phyloP scores from a whole-genome alignment of 2,797 vertebrate species.

The Atherinosoma microstoma region DNA sequence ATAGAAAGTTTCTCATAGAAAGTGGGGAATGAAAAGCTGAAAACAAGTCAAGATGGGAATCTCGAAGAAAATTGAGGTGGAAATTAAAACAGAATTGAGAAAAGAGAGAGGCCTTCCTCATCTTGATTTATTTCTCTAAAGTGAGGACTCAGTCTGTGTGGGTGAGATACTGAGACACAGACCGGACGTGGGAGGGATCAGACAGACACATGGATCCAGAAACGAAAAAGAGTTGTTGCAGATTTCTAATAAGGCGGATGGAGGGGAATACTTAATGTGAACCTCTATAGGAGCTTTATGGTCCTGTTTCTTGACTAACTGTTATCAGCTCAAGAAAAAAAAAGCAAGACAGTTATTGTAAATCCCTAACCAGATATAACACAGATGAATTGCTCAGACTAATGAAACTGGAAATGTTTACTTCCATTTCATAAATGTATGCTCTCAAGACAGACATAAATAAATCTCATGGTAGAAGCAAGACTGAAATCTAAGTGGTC shows the following conservation, averaged over 20 bases:
- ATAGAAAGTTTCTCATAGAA: constrained; percentile 9
- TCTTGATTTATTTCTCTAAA: constrained; percentile 23
- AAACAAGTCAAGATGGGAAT: constrained; percentile 13
- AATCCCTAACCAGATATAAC: constrained; percentile 41
- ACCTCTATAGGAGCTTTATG: constrained; percentile 32
- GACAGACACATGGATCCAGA: constrained; percentile 56
- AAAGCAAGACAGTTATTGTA: constrained; percentile 44
- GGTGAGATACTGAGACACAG: constrained; percentile 52
- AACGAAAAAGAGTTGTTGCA: constrained; percentile 25
- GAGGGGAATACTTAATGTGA: constrained; percentile 26
- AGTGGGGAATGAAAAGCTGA: constrained; percentile 8
- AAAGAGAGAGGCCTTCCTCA: constrained; percentile 11
- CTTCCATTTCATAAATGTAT: constrained; percentile 28
- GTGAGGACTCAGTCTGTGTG: constrained; percentile 52
- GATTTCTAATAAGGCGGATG: constrained; percentile 49
- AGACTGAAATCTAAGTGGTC: background rate
- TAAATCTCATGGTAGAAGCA: constrained; percentile 18
- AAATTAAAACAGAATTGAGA: constrained; percentile 6
- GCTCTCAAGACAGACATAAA: constrained; percentile 14
- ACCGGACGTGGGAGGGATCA: constrained; percentile 54
- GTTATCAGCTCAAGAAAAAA: constrained; percentile 22
- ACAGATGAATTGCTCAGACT: constrained; percentile 23
- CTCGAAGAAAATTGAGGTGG: constrained; percentile 2
- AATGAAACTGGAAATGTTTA: constrained; percentile 21
- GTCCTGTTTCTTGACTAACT: constrained; percentile 16